Percentiles rank a stretch among this genome's conserved stretches.
phyloP scores from a whole-genome alignment of 2,797 vertebrate genomes.

The Oreochromis grahami region DNA sequence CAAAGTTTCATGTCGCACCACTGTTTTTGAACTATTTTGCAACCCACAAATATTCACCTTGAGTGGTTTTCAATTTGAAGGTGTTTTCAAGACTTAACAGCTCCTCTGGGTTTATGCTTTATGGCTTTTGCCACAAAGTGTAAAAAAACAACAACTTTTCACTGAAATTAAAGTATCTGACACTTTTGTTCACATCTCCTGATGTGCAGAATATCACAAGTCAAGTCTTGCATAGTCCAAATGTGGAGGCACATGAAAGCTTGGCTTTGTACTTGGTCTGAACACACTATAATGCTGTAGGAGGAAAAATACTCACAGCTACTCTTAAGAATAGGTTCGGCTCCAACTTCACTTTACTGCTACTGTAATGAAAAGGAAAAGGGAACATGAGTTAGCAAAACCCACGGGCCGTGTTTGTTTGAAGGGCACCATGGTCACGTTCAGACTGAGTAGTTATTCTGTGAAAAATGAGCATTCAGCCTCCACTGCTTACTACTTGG shows the following conservation, averaged over 20 bases:
- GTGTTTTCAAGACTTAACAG: not conserved
- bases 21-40: not conserved
- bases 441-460: not conserved
- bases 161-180: not conserved
- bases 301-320: not conserved
- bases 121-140: not conserved
- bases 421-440: not conserved
- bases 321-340: too few relatives aligned
- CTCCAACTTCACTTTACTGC: not conserved
- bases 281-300: not conserved
- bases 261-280: not conserved
- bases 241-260: not conserved
- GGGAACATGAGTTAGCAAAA: slow-evolving; percentile 8
- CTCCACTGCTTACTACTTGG: not conserved
- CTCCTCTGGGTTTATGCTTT: not conserved
- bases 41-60: not conserved
- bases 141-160: not conserved
- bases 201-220: not conserved
- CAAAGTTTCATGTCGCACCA: not conserved
- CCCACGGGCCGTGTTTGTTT: not conserved
- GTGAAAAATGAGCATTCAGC: not conserved
- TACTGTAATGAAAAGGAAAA: slow-evolving; percentile 6
- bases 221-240: not conserved
- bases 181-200: not conserved
- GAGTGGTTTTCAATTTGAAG: not conserved